These are phyloP conservation scores for Perca schrenkii DNA, from an alignment of 2,113 vertebrate species.

Conservation along the genomic window DNA sequence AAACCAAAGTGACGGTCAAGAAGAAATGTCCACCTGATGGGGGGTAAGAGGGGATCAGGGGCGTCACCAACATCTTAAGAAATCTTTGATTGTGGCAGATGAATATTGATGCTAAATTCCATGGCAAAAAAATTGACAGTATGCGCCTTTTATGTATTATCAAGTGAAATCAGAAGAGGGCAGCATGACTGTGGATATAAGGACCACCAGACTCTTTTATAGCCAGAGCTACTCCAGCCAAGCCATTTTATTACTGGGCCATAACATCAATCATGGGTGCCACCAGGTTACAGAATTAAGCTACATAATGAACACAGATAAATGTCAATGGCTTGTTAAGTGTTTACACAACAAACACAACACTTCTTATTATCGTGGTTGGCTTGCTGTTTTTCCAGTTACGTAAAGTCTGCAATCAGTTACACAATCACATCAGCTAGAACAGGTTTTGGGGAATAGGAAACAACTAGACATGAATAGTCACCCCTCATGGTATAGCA, in stretches of 20 bases:
- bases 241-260: constrained; percentile 21
- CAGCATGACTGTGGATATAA: constrained; percentile 6
- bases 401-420: constrained; percentile 16
- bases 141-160: not conserved
- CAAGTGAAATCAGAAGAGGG: constrained; percentile 2
- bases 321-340: constrained; percentile 28
- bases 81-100: not conserved
- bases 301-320: constrained; percentile 38
- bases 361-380: constrained; percentile 1
- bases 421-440: constrained; percentile 23
- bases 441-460: constrained; percentile 1
- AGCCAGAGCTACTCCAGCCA: constrained; percentile 8
- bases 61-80: not conserved
- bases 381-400: not conserved
- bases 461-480: constrained; percentile 17
- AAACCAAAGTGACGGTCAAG: no score
- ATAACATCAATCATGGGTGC: constrained; percentile 53
- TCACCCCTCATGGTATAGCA: not conserved
- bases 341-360: not conserved
- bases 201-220: constrained; percentile 1
- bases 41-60: not conserved
- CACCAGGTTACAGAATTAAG: constrained; percentile 39
- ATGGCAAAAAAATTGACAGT: not conserved
- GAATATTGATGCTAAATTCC: not conserved
- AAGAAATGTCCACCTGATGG: not conserved